These are phyloP conservation scores for Clunio marinus DNA, from an alignment of 2,888 invertebrate species.

Conservation along the genomic window DNA sequence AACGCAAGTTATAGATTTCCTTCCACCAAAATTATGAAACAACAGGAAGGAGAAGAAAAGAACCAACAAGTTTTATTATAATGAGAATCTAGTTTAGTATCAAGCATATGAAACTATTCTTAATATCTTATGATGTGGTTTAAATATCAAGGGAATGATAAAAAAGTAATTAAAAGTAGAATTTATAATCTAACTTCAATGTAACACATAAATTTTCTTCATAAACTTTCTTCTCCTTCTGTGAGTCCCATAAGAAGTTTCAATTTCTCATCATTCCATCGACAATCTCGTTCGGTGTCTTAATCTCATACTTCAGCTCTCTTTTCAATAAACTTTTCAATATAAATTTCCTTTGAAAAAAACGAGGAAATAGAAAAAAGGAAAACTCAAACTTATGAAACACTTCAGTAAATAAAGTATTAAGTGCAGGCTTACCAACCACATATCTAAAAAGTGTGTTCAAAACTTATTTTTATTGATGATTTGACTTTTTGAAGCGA, in stretches of 20 bases:
- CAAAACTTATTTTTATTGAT: conserved; percentile 5
- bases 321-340: too few species aligned
- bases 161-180: conserved; percentile 35
- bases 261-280: too few species aligned
- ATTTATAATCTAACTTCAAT: conserved; percentile 21
- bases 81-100: not conserved
- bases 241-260: not conserved
- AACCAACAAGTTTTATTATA: conserved; percentile 13
- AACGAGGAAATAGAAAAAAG: too few species aligned
- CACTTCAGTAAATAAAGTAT: too few species aligned
- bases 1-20: too few species aligned
- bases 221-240: not conserved
- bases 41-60: not conserved
- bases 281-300: too few species aligned
- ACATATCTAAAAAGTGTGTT: too few species aligned
- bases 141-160: conserved; percentile 28
- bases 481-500: not conserved
- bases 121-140: not conserved
- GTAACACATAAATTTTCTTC: not conserved
- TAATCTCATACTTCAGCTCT: too few species aligned
- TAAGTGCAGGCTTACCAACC: too few species aligned
- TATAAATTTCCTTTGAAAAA: too few species aligned
- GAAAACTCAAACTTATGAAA: too few species aligned
- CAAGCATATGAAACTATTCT: not conserved
- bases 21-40: too few species aligned